phyloP scores from a whole-genome alignment of 2,797 vertebrate species.

The Galago senegalensis region DNA sequence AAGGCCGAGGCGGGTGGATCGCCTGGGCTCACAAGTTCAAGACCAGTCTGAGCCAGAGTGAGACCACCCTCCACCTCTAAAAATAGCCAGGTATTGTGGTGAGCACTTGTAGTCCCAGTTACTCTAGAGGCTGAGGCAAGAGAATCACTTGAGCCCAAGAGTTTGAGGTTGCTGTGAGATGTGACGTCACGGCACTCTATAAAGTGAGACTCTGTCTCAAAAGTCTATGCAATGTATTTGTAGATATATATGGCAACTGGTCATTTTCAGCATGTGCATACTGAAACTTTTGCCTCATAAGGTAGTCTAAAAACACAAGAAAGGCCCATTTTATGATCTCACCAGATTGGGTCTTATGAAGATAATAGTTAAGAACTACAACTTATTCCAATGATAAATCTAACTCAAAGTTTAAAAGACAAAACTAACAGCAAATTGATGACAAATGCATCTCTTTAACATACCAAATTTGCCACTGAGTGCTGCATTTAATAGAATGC shows the following conservation, averaged over 20 bases:
- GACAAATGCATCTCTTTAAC: slow-evolving; percentile 73
- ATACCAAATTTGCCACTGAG: slow-evolving; percentile 95
- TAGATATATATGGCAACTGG: slow-evolving; percentile 41
- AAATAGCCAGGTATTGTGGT: too few relatives aligned
- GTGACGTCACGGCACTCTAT: too few relatives aligned
- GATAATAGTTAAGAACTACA: slow-evolving; percentile 15
- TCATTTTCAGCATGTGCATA: slow-evolving; percentile 51
- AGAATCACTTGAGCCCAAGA: too few relatives aligned
- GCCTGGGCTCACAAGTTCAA: too few relatives aligned
- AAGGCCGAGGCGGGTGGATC: too few relatives aligned
- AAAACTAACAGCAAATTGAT: slow-evolving; percentile 62
- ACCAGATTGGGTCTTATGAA: background rate
- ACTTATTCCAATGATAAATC: slow-evolving; percentile 54
- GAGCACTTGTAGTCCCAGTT: too few relatives aligned
- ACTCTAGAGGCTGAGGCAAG: too few relatives aligned
- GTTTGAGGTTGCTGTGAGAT: too few relatives aligned
- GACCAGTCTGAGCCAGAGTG: too few relatives aligned
- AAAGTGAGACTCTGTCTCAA: too few relatives aligned
- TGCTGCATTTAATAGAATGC: slow-evolving; percentile 92
- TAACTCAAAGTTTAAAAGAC: slow-evolving; percentile 30
- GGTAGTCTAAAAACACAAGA: slow-evolving; percentile 54
- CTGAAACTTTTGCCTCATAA: slow-evolving; percentile 30
- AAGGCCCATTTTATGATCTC: slow-evolving; percentile 49
- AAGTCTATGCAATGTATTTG: slow-evolving; percentile 22
- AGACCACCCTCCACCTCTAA: too few relatives aligned